Percentiles rank a stretch among this genome's conserved stretches.
Conservation (phyloP, 2,888 invertebrate species). For the Oxyteleia sp. region DNA sequence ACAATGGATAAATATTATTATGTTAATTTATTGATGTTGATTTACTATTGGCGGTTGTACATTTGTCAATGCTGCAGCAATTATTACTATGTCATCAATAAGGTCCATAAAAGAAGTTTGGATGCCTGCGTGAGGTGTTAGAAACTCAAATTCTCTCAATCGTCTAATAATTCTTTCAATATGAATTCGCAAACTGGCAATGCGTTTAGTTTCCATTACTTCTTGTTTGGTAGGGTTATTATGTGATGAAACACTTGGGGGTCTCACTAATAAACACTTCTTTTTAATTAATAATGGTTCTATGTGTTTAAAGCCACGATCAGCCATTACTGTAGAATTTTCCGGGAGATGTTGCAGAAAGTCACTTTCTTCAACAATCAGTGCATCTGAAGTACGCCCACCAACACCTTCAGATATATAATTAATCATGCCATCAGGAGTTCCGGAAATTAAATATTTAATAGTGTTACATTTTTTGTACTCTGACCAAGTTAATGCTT, state of each 20-base stretch:
- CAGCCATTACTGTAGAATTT: constrained; percentile 57
- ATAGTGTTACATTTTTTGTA: constrained; percentile 81
- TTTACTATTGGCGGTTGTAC: constrained; percentile 23
- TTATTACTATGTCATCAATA: constrained; percentile 30
- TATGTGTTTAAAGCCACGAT: constrained; percentile 72
- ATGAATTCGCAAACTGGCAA: constrained; percentile 71
- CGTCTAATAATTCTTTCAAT: constrained; percentile 75
- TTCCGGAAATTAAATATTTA: constrained; percentile 79
- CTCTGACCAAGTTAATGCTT: constrained; percentile 79
- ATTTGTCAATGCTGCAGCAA: constrained; percentile 38
- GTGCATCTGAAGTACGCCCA: constrained; percentile 70
- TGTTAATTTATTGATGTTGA: no score
- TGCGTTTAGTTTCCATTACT: constrained; percentile 40
- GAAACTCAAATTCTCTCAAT: constrained; percentile 71
- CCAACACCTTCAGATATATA: constrained; percentile 77
- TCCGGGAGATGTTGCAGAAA: constrained; percentile 1
- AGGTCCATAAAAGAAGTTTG: background rate
- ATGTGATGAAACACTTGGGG: constrained; percentile 57
- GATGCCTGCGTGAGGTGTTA: constrained; percentile 68
- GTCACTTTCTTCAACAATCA: constrained; percentile 20
- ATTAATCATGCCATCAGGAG: constrained; percentile 76
- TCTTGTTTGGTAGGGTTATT: constrained; percentile 23
- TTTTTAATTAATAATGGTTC: constrained; percentile 50
- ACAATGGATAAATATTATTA: no score
- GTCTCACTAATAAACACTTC: constrained; percentile 36